Conservation (phyloP, 2,797 vertebrate genomes). For the Cheirogaleus major region DNA sequence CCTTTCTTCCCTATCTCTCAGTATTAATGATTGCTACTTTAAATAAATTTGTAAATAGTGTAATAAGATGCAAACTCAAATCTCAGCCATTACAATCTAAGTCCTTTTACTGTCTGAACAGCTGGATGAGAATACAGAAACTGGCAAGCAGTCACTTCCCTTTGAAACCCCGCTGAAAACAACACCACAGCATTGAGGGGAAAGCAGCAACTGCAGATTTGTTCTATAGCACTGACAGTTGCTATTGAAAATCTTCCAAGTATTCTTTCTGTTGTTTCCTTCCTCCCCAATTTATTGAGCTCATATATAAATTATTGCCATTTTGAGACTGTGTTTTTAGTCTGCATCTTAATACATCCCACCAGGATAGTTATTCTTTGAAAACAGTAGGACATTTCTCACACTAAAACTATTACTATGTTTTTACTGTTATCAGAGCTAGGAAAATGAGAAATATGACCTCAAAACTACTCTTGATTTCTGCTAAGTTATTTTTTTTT, state of each 20-base stretch:
- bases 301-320: constrained; percentile 34
- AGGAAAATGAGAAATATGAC: not conserved
- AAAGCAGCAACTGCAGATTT: not conserved
- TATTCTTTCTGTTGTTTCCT: constrained; percentile 12
- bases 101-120: constrained; percentile 28
- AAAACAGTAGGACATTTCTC: not conserved
- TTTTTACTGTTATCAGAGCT: not conserved
- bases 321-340: constrained; percentile 18
- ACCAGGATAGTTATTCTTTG: constrained; percentile 6
- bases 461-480: not conserved
- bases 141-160: constrained; percentile 20
- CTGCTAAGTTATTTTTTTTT: constrained; percentile 16
- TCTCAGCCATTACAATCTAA: constrained; percentile 11
- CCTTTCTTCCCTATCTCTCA: not conserved
- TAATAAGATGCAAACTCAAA: not conserved
- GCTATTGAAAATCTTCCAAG: constrained; percentile 29
- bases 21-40: constrained; percentile 10
- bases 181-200: not conserved
- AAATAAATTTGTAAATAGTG: constrained; percentile 36
- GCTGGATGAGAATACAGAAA: constrained; percentile 26
- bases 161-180: constrained; percentile 36
- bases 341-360: constrained; percentile 22
- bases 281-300: constrained; percentile 10
- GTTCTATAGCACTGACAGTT: not conserved
- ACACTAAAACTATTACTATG: not conserved